These are phyloP conservation scores for Amphimallon solstitiale DNA, from an alignment of 2,888 invertebrate genomes.

Conservation along the genomic window DNA sequence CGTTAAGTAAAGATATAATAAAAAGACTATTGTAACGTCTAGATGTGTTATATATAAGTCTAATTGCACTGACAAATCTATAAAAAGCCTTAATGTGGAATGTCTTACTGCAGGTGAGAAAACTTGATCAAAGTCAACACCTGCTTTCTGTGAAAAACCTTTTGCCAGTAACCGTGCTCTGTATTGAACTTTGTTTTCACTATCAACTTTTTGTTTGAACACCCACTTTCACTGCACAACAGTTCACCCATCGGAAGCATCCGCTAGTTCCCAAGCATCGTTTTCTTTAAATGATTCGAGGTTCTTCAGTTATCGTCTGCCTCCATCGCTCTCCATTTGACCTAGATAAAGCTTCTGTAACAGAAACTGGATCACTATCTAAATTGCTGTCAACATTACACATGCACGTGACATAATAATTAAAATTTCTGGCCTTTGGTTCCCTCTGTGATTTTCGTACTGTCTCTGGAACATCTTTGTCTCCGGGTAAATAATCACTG, in stretches of 20 bases:
- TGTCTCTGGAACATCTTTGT: conserved; percentile 18
- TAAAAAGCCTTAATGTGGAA: conserved; percentile 15
- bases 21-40: no score
- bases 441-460: conserved; percentile 41
- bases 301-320: conserved; percentile 50
- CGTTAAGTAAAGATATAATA: no score
- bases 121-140: conserved; percentile 40
- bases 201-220: conserved; percentile 40
- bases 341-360: conserved; percentile 46
- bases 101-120: conserved; percentile 18
- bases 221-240: conserved; percentile 46
- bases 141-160: conserved; percentile 42
- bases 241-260: conserved; percentile 42
- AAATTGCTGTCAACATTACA: conserved; percentile 22
- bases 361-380: conserved; percentile 40
- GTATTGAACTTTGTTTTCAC: conserved; percentile 38
- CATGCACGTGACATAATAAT: conserved; percentile 45
- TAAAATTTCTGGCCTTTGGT: conserved; percentile 41
- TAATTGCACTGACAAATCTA: conserved; percentile 17
- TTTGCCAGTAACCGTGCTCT: conserved; percentile 44
- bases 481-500: no score
- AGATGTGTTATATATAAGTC: conserved; percentile 24
- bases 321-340: conserved; percentile 45
- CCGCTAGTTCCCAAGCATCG: conserved; percentile 47
- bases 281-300: conserved; percentile 50